Conservation (phyloP, 2,888 invertebrate genomes). For the Bellardia pandia region DNA sequence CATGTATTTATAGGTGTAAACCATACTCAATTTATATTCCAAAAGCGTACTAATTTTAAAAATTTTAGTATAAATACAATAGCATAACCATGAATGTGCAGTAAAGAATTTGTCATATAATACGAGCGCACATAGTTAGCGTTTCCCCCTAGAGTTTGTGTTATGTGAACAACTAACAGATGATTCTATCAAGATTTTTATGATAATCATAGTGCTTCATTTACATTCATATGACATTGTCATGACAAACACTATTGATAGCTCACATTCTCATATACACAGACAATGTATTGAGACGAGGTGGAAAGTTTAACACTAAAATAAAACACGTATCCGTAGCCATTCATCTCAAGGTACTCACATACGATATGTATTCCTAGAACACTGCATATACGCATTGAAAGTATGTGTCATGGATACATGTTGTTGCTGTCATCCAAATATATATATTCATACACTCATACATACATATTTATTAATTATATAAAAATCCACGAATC, state of each 20-base stretch:
- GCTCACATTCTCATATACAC: not conserved
- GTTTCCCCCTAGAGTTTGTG: not conserved
- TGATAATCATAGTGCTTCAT: slow-evolving; percentile 6
- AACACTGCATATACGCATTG: not conserved
- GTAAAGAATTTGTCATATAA: not conserved
- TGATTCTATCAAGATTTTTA: not conserved
- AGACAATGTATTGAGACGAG: not conserved
- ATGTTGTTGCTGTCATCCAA: not conserved
- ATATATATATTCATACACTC: not conserved
- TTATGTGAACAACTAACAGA: not conserved
- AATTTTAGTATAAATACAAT: not conserved
- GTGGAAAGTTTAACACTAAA: not conserved
- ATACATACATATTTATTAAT: slow-evolving; percentile 18
- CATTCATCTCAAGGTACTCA: not conserved
- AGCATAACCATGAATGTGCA: not conserved
- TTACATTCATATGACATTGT: slow-evolving; percentile 4
- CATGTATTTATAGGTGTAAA: not conserved
- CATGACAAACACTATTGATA: not conserved
- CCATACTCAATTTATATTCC: not conserved
- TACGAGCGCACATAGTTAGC: not conserved
- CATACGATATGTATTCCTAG: not conserved
- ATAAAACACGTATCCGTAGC: not conserved
- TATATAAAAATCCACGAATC: not conserved
- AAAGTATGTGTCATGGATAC: not conserved
- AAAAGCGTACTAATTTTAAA: not conserved